Evolutionary conservation across 2,113 vertebrate species (phyloP).

Genomic region (Vulpes vulpes): DNA sequence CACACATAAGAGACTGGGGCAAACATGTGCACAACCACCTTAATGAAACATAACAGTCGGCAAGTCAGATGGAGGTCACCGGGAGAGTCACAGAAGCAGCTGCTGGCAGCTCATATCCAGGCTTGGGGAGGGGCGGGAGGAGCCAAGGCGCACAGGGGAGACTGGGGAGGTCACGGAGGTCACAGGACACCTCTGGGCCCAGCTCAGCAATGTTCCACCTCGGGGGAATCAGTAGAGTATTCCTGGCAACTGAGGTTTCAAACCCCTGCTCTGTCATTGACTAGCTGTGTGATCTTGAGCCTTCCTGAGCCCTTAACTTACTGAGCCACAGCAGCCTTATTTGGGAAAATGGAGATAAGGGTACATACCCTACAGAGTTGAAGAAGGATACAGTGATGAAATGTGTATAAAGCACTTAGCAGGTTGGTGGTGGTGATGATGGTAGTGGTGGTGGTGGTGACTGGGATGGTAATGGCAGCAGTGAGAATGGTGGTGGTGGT

Average conservation of each 20-base stretch:
- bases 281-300: neutral
- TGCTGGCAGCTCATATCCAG: neutral
- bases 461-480: neutral
- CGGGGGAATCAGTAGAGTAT: neutral
- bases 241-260: neutral
- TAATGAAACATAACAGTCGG: neutral
- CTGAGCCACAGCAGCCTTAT: neutral
- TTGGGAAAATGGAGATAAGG: neutral
- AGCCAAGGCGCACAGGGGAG: neutral
- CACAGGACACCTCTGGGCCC: rapidly evolving
- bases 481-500: neutral
- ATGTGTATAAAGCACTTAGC: rapidly evolving
- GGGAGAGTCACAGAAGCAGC: neutral
- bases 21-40: neutral
- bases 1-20: neutral
- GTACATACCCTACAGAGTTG: neutral
- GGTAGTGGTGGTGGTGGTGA: too few relatives aligned
- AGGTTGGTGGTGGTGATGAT: neutral
- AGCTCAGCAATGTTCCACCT: rapidly evolving
- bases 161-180: too few relatives aligned
- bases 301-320: neutral
- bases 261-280: neutral
- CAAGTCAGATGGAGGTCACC: neutral
- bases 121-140: rapidly evolving
- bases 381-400: neutral